phyloP scores from a whole-genome alignment of 1,140 invertebrate genomes.

The Drosophila sturtevanti region DNA sequence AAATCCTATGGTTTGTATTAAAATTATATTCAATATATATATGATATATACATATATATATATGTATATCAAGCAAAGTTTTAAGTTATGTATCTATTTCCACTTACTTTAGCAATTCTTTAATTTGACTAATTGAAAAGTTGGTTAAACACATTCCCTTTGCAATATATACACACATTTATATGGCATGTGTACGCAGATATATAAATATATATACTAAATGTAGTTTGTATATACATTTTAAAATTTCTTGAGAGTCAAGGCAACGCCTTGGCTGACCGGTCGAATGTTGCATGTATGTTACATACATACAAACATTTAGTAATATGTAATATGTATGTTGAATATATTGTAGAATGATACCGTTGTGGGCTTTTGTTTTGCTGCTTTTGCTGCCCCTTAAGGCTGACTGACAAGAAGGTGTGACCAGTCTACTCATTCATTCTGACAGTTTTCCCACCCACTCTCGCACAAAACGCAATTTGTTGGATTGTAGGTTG shows the following conservation, averaged over 20 bases:
- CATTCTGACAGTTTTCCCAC: conserved; percentile 82
- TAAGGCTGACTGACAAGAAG: conserved; percentile 76
- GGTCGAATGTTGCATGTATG: background rate
- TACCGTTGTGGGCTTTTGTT: conserved; percentile 35
- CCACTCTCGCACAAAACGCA: conserved; percentile 79
- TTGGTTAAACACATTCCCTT: conserved; percentile 25
- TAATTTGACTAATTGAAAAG: conserved; percentile 69
- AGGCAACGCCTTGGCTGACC: conserved; percentile 69
- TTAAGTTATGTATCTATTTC: no score
- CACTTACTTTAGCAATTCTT: background rate
- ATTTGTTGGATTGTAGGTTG: conserved; percentile 82
- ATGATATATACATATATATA: no score
- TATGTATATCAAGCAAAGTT: no score
- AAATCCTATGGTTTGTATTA: background rate
- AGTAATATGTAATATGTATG: background rate
- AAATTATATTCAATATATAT: no score
- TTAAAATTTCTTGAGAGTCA: conserved; percentile 51
- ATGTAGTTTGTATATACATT: background rate
- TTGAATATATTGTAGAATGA: conserved; percentile 37
- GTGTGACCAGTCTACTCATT: conserved; percentile 82
- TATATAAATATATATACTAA: background rate
- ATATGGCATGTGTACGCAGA: conserved; percentile 6
- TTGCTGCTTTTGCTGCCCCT: conserved; percentile 41
- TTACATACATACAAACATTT: background rate
- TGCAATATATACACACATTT: no score